These are phyloP conservation scores for Rhynchophorus ferrugineus DNA, from an alignment of 1,140 invertebrate species.

Conservation along the genomic window DNA sequence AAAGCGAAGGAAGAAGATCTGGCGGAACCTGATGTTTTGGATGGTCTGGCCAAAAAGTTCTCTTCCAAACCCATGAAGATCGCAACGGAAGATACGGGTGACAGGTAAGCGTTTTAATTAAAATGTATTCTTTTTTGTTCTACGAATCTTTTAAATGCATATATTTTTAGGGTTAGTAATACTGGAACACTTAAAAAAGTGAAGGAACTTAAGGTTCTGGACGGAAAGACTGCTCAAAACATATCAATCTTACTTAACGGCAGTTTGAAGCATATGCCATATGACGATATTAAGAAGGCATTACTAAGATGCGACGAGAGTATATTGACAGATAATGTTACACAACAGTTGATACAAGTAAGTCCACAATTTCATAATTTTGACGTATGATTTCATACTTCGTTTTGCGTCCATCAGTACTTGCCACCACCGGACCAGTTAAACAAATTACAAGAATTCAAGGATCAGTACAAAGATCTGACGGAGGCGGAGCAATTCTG, in stretches of 20 bases:
- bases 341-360: constrained; percentile 71
- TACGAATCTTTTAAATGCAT: constrained; percentile 4
- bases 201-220: constrained; percentile 85
- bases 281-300: constrained; percentile 76
- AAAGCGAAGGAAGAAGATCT: constrained; percentile 85
- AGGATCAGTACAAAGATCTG: constrained; percentile 71
- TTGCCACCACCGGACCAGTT: constrained; percentile 85
- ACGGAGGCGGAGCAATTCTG: constrained; percentile 93
- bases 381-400: too few species aligned
- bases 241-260: constrained; percentile 86
- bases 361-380: constrained; percentile 1
- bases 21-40: constrained; percentile 77
- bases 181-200: constrained; percentile 69
- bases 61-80: constrained; percentile 76
- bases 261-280: constrained; percentile 81
- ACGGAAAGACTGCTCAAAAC: constrained; percentile 90
- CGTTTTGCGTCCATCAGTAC: too few species aligned
- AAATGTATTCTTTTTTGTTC: background rate
- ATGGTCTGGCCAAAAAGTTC: constrained; percentile 76
- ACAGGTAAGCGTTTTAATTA: constrained; percentile 17
- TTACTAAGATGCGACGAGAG: constrained; percentile 81
- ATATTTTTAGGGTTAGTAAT: constrained; percentile 40
- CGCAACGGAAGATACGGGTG: constrained; percentile 54
- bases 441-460: constrained; percentile 70
- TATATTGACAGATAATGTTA: constrained; percentile 69